Base-by-base conservation (phyloP, 2,797 vertebrate genomes). In the Semotilus atromaculatus region DNA sequence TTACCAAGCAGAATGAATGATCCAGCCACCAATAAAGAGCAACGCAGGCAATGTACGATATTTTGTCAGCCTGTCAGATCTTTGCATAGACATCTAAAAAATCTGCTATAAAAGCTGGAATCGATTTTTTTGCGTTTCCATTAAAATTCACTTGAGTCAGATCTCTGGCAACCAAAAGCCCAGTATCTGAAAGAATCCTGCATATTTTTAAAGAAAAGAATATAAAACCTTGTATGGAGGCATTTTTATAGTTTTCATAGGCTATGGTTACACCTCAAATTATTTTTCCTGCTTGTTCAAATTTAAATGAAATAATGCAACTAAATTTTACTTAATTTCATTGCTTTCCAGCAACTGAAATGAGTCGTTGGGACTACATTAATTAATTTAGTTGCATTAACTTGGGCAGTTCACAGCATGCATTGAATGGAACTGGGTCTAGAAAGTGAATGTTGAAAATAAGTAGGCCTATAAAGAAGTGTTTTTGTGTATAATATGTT, bases 21-120 rank as follows among this genome's bases (percentile, higher is more conserved):
- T 73, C 55, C 23, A 10, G 58, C 58, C 40, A 62, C 70, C 58
- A 74, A 51, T 82, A 40, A 82, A 82, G 68, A 82, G 70, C 80
- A 82, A 62, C 62, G 80, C 80, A 31, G 36, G 26, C 70, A 19
- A 64, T 66, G 31, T 51, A 75, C 29, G 58, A 64, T 38, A 48
- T 29, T 74, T 38, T 73, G 26, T 82, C 58, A 64, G 31, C 8
- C 19, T 82, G 81, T 64, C 58, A 53, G 23, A 34, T 64, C 43
- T 74, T 82, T 66, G 71, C 58, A 66, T 74, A 82, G 71, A 82
- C 81, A 36, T 64, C 58, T 74, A 82, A 74, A 82, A 82, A 51
- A 82, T 74, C 29, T 38, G 81, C 58, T 38, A 64, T 66, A 75
- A 48, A 75, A 51, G 60, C 81, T 75, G 72, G 16, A 83, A 75